Evolutionary conservation across 2,113 vertebrate species (phyloP), one percentile per base, ranked within the genome.

Genomic region (Thalassarche chlororhynchos): DNA sequence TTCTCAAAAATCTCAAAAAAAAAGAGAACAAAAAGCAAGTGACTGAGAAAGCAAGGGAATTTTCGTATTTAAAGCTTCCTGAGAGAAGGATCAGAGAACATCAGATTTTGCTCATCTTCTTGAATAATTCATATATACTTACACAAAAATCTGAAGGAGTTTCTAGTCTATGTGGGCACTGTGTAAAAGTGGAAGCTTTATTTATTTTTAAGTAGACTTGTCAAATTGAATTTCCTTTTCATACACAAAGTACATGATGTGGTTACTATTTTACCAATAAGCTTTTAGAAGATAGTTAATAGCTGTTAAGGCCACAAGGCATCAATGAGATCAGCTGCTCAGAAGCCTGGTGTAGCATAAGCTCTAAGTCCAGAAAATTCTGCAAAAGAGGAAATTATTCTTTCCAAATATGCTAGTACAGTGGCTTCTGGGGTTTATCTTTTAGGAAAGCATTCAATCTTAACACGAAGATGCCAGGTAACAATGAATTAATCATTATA

Each of bases 21-120:
- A 93, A 72, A 24, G 4, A 69, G 6, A 65, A 71, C 3, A 69
- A 52, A 81, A 75, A 55, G 6, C n/a, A 82, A 92, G 69, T 65
- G 87, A 77, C 92, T 71, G 60, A 96, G 71, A 93, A 97, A 88
- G 75, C 84, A 89, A 62, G 58, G 38, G 57, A 85, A 90, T 94
- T 96, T 96, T 85, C 26, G 72, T 95, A 95, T 97, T 94, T 95
- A 94, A 98, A 97, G 40, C 62, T 84, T 87, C 74, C 79, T 77
- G 82, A 60, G 82, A 94, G 65, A 75, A 94, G 70, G 76, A 80
- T 60, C 58, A 88, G 49, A 86, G 83, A 96, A 65, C 78, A 89
- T 68, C 44, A 79, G 66, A 61, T 70, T 95, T 89, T 93, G 82
- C 84, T 90, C 83, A 90, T 64, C 80, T 76, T 74, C 68, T 94